Evolutionary conservation across 2,113 vertebrate genomes (phyloP), one percentile per base, ranked within the genome.

Genomic region (Elephantulus edwardii): DNA sequence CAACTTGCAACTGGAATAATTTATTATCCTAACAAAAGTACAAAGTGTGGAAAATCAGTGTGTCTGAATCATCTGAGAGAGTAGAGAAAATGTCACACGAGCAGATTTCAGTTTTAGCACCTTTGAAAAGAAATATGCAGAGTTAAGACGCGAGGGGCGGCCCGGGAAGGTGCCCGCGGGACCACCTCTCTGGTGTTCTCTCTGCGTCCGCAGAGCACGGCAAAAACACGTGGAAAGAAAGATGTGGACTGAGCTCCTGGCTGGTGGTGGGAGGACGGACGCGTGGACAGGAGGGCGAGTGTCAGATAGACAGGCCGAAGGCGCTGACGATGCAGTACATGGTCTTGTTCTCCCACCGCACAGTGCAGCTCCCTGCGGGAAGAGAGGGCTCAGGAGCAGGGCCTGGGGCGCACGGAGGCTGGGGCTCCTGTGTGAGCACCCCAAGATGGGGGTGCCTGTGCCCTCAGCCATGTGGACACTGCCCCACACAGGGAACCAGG

Each of bases 311-410:
- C 62, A 99, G 97, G 44, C 98, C 99, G 60, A 99, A 99, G 95
- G 99, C 97, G 86, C 96, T 99, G 97, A 99, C 98, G 3, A 99
- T 98, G 96, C 99, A 99, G 97, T 98, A 99, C 98, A 99, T 98
- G 77, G 98, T 98, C 96, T 99, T 98, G 92, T 99, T 99, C 96
- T 99, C 99, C 99, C 99, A 99, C 96, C 98, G 98, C 93, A 99
- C 98, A 0, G 98, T 98, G 95, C 98, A 99, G 97, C 98, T 98
- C 94, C 98, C 99, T 99, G 97, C 54, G 12, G 85, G n/a, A n/a
- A 42, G 93, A 96, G 92, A 92, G 92, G 4, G 83, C 22, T 2
- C 44, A 62, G 52, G 20, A 8, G 52, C 8, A 12, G 14, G 60
- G 60, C 58, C 9, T 5, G 58, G n/a, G n/a, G n/a, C n/a, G 19